These are phyloP conservation scores for Lottia gigantea DNA, from an alignment of 2,888 invertebrate genomes.

Conservation along the genomic window DNA sequence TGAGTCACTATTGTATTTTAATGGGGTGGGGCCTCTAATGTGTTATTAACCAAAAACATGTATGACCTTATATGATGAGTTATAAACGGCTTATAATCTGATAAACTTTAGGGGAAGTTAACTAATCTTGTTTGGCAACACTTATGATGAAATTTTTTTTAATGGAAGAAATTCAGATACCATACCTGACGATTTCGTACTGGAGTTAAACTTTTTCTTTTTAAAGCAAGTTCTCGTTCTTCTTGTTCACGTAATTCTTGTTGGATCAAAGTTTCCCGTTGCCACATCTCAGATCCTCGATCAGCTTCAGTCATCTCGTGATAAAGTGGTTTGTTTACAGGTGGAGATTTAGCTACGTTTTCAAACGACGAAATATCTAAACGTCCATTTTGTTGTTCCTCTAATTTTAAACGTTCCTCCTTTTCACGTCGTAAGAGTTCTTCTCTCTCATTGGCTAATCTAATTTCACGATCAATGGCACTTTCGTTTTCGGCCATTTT, in stretches of 20 bases:
- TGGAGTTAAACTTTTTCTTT: constrained; percentile 9
- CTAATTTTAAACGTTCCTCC: constrained; percentile 42
- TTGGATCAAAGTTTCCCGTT: constrained; percentile 42
- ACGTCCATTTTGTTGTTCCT: constrained; percentile 33
- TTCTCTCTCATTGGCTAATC: constrained; percentile 59
- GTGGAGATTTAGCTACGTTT: constrained; percentile 12
- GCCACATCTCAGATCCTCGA: constrained; percentile 52
- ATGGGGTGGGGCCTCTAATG: no score
- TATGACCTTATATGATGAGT: no score
- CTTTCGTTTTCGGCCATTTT: constrained; percentile 50
- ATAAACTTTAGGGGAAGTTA: no score
- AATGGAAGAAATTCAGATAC: neutral
- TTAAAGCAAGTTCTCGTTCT: constrained; percentile 41
- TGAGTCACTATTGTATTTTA: no score
- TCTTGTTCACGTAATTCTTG: constrained; percentile 45
- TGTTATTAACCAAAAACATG: no score
- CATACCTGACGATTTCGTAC: constrained; percentile 1
- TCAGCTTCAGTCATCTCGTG: constrained; percentile 62
- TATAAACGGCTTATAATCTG: no score
- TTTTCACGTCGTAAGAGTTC: constrained; percentile 53
- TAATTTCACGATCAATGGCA: constrained; percentile 63
- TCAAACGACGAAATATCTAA: constrained; percentile 16
- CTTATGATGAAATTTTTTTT: no score
- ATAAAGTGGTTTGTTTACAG: constrained; percentile 44
- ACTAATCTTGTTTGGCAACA: no score